Evolutionary conservation across 2,888 invertebrate genomes (phyloP).

Genomic region (Pandemis cinnamomeana): DNA sequence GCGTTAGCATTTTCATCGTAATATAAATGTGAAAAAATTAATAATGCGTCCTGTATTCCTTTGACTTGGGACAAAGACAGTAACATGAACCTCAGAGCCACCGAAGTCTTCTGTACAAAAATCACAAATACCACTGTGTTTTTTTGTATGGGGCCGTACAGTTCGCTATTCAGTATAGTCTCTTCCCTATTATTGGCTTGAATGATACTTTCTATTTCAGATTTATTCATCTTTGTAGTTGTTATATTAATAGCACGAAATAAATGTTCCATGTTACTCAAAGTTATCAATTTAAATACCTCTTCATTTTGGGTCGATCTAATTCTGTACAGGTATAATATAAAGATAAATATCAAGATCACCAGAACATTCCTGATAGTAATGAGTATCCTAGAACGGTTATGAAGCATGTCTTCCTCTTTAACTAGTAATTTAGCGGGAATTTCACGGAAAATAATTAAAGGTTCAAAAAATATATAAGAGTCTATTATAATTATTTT

Average conservation of each 20-base stretch:
- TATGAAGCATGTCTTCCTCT: background rate
- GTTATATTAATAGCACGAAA: constrained; percentile 16
- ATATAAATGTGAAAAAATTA: constrained; percentile 66
- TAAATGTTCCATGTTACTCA: constrained; percentile 26
- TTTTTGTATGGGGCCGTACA: constrained; percentile 52
- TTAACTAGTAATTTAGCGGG: background rate
- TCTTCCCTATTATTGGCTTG: constrained; percentile 47
- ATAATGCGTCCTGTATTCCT: constrained; percentile 60
- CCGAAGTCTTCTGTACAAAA: constrained; percentile 52
- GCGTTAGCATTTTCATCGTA: constrained; percentile 57
- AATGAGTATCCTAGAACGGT: background rate
- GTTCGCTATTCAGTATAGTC: constrained; percentile 54
- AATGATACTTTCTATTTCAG: constrained; percentile 19
- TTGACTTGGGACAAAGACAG: constrained; percentile 56
- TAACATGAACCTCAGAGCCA: constrained; percentile 57
- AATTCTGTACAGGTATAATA: constrained; percentile 12
- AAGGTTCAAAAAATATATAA: background rate
- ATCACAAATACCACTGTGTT: constrained; percentile 61
- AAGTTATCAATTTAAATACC: constrained; percentile 20
- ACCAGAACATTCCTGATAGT: constrained; percentile 13
- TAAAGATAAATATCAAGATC: constrained; percentile 14
- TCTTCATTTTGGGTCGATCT: constrained; percentile 7
- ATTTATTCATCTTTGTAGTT: constrained; percentile 3
- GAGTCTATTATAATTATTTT: background rate
- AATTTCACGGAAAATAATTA: background rate